These are phyloP conservation scores for Pristionchus japonicus DNA, from an alignment of 2,888 invertebrate species.

Conservation along the genomic window DNA sequence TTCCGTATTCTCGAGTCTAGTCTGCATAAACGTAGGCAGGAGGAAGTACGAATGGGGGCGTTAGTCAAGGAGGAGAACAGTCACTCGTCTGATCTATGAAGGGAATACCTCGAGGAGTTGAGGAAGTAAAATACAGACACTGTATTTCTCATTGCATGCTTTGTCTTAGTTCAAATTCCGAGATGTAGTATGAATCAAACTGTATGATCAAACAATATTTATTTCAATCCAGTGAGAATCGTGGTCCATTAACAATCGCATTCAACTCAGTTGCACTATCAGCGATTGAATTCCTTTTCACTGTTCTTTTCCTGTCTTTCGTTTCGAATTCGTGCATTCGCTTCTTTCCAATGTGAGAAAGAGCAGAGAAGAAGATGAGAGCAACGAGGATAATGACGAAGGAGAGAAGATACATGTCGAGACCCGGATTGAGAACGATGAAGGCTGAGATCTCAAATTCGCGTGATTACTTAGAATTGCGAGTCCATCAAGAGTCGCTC, in stretches of 20 bases:
- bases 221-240: not conserved
- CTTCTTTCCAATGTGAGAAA: constrained; percentile 19
- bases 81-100: too few relatives aligned
- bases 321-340: not conserved
- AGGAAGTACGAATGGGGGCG: too few relatives aligned
- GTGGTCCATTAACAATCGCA: not conserved
- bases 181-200: too few relatives aligned
- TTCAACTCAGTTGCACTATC: constrained; percentile 13
- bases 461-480: too few relatives aligned
- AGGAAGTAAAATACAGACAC: too few relatives aligned
- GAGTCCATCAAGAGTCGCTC: too few relatives aligned
- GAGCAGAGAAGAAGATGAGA: not conserved
- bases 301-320: not conserved
- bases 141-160: too few relatives aligned
- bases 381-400: constrained; percentile 5
- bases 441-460: constrained; percentile 43
- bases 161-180: too few relatives aligned
- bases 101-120: too few relatives aligned
- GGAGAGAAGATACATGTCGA: constrained; percentile 31
- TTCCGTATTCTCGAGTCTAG: too few relatives aligned
- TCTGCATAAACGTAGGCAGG: too few relatives aligned
- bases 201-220: not conserved
- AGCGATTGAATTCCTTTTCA: constrained; percentile 3
- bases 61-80: too few relatives aligned
- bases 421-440: constrained; percentile 16